Base-by-base conservation (phyloP, 2,113 vertebrate genomes). In the Diphyllodes magnificus region DNA sequence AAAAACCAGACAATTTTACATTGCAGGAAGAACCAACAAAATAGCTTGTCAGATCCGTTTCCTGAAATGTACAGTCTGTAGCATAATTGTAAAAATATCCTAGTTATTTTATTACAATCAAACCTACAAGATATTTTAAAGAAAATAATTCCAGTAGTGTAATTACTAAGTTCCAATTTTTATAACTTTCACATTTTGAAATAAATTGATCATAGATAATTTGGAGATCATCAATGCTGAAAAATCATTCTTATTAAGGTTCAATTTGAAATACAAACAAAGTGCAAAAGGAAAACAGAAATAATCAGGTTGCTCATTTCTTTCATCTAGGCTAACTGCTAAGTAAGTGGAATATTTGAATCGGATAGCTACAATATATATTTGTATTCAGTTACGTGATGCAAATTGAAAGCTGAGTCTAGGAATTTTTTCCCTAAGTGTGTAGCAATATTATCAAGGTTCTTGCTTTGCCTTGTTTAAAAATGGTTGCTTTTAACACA, bases 21-120 rank as follows among this genome's bases (percentile, higher is more conserved):
- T 79, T 61, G 61, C 44, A 91, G 90, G n/a, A 95, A 93, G 64
- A 93, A 92, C 40, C 76, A 92, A 94, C n/a, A 86, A 78, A 95
- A 68, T 68, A 3, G 6, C 69, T 82, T 91, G 51, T 93, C 76
- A 93, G 60, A 84, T 95, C 59, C 17, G 54, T 66, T 93, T 78
- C 25, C 40, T 89, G 78, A 81, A 96, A 92, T 68, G 27, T 85
- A 47, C 44, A 89, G 63, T 66, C 24, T 60, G 4, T 15, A 82
- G 5, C 57, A 13, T 60, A 64, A 33, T 37, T 94, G 42, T 31
- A 61, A 93, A 91, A 87, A 69, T 42, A 56, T 27, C 39, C 5
- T 31, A 44, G 51, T 56, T 63, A 23, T 64, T 89, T 75, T 79
- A 45, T 56, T 90, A 21, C 3, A 72, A 33, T 61, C 28, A 86